Conservation (phyloP, 2,113 vertebrate genomes). For the Leptodactylus fuscus region DNA sequence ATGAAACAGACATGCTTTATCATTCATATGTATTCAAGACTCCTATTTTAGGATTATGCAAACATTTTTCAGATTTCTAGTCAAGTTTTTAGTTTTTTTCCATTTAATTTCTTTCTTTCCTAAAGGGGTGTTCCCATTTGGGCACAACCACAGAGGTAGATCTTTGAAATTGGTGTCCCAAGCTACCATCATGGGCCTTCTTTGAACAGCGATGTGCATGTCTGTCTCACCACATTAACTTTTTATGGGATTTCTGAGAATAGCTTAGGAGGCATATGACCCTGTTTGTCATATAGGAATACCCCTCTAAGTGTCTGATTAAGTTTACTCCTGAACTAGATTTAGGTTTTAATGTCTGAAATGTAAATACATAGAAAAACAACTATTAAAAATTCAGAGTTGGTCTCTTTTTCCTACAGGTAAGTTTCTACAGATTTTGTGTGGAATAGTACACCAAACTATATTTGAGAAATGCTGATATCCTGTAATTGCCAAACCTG, state of each 20-base stretch:
- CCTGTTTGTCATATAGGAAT: too few species aligned
- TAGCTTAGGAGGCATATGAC: too few species aligned
- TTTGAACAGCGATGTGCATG: too few species aligned
- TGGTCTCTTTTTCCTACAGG: neutral
- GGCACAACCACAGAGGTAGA: too few species aligned
- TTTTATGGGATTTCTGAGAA: too few species aligned
- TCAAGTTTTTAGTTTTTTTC: neutral
- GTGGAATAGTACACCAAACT: neutral
- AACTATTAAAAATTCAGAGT: neutral
- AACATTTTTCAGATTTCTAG: neutral
- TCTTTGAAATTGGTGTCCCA: too few species aligned
- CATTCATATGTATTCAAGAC: neutral
- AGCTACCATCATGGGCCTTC: too few species aligned
- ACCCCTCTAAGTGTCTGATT: neutral
- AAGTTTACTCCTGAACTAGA: neutral
- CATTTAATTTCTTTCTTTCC: neutral
- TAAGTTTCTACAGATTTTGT: neutral
- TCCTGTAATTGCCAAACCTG: neutral
- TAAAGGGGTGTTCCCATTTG: too few species aligned
- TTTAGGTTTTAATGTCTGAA: neutral
- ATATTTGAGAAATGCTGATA: neutral
- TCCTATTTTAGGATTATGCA: neutral
- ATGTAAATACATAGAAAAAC: neutral
- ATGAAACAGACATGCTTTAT: neutral
- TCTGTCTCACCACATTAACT: too few species aligned